Evolutionary conservation across 2,888 invertebrate species (phyloP), one percentile per base, ranked within the genome.

Genomic region (Liopterus haemorrhoidalis): DNA sequence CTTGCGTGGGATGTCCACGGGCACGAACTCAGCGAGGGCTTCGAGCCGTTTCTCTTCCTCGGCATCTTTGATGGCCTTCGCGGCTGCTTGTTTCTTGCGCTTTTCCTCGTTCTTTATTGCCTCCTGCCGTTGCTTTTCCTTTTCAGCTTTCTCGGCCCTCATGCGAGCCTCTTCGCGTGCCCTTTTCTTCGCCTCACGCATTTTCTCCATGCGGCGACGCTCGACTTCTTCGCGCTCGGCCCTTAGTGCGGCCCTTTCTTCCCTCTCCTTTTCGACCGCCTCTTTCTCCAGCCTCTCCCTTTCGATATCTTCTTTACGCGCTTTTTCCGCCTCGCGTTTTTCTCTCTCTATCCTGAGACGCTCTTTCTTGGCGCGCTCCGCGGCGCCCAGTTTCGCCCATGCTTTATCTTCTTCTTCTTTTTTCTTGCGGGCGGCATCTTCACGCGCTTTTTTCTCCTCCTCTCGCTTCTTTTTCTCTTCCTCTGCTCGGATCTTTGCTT

Each of bases 81-180:
- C 19, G 65, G 53, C 14, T 67, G 55, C 37, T 54, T 56, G 32
- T 64, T 66, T 3, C 66, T 64, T 48, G 61, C 61, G 5, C 52
- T 53, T 50, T 67, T 66, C 43, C 61, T 64, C 46, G 65, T 63
- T 22, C 61, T 49, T 15, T 60, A 55, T 42, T 65, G 65, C 43
- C 64, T 62, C 45, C 61, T 61, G 28, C 53, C 51, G 5, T 61
- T 59, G 24, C 62, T 63, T 41, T 61, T 64, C 52, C 59, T 57
- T n/a, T 65, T 52, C 47, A 66, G 66, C 41, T 57, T 59, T 41
- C 62, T 43, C 64, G 64, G 40, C 66, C 64, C 31, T 66, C 66
- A 31, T 65, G 54, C 16, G 54, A 52, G 44, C 44, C 14, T 37
- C 44, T 33, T 52, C 48, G 37, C 45, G 49, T 25, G 50, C 41